Percentiles rank a stretch among this genome's conserved stretches.
These are phyloP conservation scores for Drosophila auraria DNA, from an alignment of 1,140 invertebrate genomes.

Conservation along the genomic window DNA sequence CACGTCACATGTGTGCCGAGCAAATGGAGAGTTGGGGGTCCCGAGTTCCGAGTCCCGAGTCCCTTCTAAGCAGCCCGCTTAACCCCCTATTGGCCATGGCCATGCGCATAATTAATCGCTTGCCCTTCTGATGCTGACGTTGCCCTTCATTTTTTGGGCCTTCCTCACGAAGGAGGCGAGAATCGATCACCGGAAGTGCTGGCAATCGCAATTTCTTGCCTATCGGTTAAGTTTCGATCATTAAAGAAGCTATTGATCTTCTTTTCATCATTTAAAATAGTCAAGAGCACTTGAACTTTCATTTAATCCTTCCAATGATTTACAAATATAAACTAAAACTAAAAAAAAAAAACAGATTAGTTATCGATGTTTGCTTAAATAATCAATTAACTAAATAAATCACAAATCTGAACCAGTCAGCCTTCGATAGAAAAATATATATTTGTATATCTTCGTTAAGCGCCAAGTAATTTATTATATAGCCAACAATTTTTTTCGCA, in stretches of 20 bases:
- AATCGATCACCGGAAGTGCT: slow-evolving; percentile 28
- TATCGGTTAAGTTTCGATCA: neutral
- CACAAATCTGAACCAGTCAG: neutral
- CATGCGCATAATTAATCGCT: slow-evolving; percentile 47
- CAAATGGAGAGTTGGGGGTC: too few relatives aligned
- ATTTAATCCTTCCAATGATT: too few relatives aligned
- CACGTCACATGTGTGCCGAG: slow-evolving; percentile 34
- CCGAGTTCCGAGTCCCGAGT: too few relatives aligned
- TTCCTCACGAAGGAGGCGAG: neutral
- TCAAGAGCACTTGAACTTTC: too few relatives aligned
- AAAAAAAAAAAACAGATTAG: too few relatives aligned
- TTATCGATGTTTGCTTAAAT: neutral
- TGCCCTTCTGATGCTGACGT: slow-evolving; percentile 33
- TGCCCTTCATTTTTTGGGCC: slow-evolving; percentile 24
- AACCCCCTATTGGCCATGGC: slow-evolving; percentile 22
- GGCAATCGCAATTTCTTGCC: slow-evolving; percentile 5
- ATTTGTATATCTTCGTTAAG: slow-evolving; percentile 1
- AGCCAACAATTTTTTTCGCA: neutral
- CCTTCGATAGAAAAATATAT: slow-evolving; percentile 6
- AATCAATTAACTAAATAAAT: neutral
- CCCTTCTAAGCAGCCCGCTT: slow-evolving; percentile 1
- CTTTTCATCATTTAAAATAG: too few relatives aligned
- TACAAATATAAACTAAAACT: neutral
- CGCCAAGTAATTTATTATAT: slow-evolving; percentile 16
- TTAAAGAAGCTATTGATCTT: too few relatives aligned